phyloP scores from a whole-genome alignment of 2,888 invertebrate genomes.

The Thereva nobilitata region DNA sequence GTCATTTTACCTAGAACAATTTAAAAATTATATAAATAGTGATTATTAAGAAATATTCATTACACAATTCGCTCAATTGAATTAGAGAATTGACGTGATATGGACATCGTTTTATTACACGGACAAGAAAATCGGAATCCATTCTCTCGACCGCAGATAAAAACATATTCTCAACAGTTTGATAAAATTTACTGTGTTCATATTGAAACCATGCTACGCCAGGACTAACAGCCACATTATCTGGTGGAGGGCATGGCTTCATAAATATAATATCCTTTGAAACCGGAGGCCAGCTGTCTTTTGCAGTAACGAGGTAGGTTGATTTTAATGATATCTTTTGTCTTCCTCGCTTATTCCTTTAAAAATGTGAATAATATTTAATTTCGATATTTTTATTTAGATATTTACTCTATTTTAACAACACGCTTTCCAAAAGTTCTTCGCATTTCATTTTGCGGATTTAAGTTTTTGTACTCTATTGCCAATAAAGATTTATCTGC shows the following conservation, averaged over 20 bases:
- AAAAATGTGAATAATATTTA: slow-evolving; percentile 43
- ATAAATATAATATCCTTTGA: slow-evolving; percentile 75
- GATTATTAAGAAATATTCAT: slow-evolving; percentile 45
- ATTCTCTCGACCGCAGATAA: slow-evolving; percentile 77
- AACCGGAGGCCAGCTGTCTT: slow-evolving; percentile 72
- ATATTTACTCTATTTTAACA: slow-evolving; percentile 66
- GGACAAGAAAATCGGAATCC: slow-evolving; percentile 77
- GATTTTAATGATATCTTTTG: slow-evolving; percentile 65
- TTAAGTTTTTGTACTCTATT: slow-evolving; percentile 72
- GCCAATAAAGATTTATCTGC: slow-evolving; percentile 68
- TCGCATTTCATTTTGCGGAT: slow-evolving; percentile 79
- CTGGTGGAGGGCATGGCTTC: slow-evolving; percentile 62
- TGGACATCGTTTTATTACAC: slow-evolving; percentile 72
- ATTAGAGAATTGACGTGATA: slow-evolving; percentile 81
- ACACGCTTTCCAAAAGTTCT: slow-evolving; percentile 80
- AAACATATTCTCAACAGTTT: slow-evolving; percentile 74
- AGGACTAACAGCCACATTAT: slow-evolving; percentile 43
- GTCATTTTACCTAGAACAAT: slow-evolving; percentile 60
- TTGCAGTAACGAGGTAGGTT: slow-evolving; percentile 70
- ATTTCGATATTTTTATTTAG: not conserved
- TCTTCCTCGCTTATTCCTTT: slow-evolving; percentile 64
- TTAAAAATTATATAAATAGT: slow-evolving; percentile 5
- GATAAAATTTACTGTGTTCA: slow-evolving; percentile 75
- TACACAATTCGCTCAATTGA: slow-evolving; percentile 79
- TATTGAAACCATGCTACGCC: slow-evolving; percentile 66